phyloP scores from a whole-genome alignment of 1,140 invertebrate genomes.

The Diorhabda elongata region DNA sequence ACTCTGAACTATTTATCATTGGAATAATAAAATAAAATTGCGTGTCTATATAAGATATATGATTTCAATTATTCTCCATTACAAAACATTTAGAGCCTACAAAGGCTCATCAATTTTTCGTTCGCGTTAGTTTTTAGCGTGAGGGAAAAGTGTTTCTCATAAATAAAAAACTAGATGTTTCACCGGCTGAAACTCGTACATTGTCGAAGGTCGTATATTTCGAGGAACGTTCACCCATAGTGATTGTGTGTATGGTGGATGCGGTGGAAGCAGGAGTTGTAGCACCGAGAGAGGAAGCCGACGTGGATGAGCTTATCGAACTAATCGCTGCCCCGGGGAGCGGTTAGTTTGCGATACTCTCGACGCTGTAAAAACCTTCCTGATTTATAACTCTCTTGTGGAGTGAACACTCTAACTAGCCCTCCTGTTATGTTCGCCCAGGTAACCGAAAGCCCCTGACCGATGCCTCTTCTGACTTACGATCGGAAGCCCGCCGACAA shows the following conservation, averaged over 20 bases:
- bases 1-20: no score
- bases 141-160: background rate
- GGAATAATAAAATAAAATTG: background rate
- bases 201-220: conserved; percentile 15
- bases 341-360: conserved; percentile 40
- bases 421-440: conserved; percentile 9
- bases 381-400: conserved; percentile 40
- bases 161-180: background rate
- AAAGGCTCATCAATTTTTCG: conserved; percentile 2
- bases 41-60: background rate
- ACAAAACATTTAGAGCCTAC: background rate
- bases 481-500: conserved; percentile 15
- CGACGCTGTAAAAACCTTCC: conserved; percentile 35
- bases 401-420: conserved; percentile 36
- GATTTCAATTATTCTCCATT: conserved; percentile 1
- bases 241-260: conserved; percentile 24
- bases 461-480: conserved; percentile 18
- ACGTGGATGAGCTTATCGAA: conserved; percentile 36
- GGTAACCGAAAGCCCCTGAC: conserved; percentile 17
- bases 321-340: conserved; percentile 39
- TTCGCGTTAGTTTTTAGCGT: background rate
- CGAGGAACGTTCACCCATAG: conserved; percentile 20
- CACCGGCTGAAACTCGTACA: background rate
- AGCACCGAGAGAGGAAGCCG: conserved; percentile 15
- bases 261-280: conserved; percentile 12